Base-by-base conservation (phyloP, 2,888 invertebrate genomes). In the Philaethria dido region DNA sequence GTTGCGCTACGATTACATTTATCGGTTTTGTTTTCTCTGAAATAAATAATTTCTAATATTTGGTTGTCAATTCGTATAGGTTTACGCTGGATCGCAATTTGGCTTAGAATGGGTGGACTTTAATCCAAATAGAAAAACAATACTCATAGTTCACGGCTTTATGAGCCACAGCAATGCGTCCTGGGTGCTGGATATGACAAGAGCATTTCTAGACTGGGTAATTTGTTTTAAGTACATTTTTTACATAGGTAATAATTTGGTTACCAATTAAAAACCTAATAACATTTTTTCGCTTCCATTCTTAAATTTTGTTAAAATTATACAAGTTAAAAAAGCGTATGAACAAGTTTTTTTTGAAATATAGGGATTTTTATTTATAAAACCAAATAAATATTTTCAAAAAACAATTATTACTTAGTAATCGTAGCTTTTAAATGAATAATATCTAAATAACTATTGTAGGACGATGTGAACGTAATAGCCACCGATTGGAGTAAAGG, bases 401-500 rank as follows among this genome's bases (percentile, higher is more conserved):
- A 25, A 25, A 25, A 25, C 2, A 25, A 4, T 4, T 25, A 25
- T 25, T 25, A 5, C 5, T 25, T 25, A 25, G 5, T 25, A 25
- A 25, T 25, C 25, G 9, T 33, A 33, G 9, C 5, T 33, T 8
- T 8, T 33, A 33, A 33, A 33, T 33, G 8, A 33, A 33, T 3
- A 33, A 33, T 33, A 9, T 5, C 1, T 9, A 25, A 25, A 25
- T 25, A 4, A 33, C 9, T 33, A 45, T 33, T 71, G 70, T 77
- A 95, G 95, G 90, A 79, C 0, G 94, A 95, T 72, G 92, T 94
- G 0, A 95, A 95, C 73, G 93, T 95, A 0, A 93, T 95, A 25
- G 85, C 93, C 0, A 94, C 94, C 1, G 95, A 95, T 75, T 95
- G 95, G 95, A 93, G 94, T 54, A 87, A 89, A 0, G 94, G 95